Evolutionary conservation across 2,888 invertebrate species (phyloP), one percentile per base, ranked within the genome.

Genomic region (Ethmia dodecea): DNA sequence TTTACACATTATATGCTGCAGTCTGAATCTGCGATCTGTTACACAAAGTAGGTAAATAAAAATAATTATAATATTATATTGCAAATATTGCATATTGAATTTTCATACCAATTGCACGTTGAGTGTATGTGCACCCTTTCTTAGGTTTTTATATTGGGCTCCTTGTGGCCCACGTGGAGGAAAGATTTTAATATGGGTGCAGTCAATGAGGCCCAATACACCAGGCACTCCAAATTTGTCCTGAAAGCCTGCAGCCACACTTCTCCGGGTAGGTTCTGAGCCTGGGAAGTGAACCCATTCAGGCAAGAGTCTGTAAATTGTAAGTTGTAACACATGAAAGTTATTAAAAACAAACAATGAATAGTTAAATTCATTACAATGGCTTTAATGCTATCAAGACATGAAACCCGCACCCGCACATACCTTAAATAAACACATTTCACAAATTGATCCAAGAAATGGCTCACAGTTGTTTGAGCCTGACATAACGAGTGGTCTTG

Each of bases 171-270:
- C 24, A 3, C 24, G 12, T n/a, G 32, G 37, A 8, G 29, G 25
- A 24, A 37, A 37, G 8, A 28, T 36, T 28, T 32, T 28, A 1
- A 37, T 12, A 9, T 37, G 28, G 2, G 37, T 37, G 10, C 37
- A 37, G 13, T 37, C 37, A n/a, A 37, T 14, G 5, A 18, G 5
- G 0, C 20, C 31, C 20, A 36, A 13, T 9, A 36, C 13, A 24
- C 14, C 8, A 1, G 24, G 31, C 6, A 31, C 2, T 2, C 24
- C 24, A 24, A 14, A 31, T 13, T 31, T 31, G 9, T 13, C 2
- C 14, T 31, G 12, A 9, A 31, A 31, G 3, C 24, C 14, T 3
- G 5, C n/a, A 9, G 24, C 13, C 5, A 20, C 20, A n/a, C n/a
- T n/a, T n/a, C n/a, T n/a, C n/a, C n/a, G n/a, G n/a, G n/a, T n/a